phyloP scores from a whole-genome alignment of 2,113 vertebrate genomes.

The Albula goreensis region DNA sequence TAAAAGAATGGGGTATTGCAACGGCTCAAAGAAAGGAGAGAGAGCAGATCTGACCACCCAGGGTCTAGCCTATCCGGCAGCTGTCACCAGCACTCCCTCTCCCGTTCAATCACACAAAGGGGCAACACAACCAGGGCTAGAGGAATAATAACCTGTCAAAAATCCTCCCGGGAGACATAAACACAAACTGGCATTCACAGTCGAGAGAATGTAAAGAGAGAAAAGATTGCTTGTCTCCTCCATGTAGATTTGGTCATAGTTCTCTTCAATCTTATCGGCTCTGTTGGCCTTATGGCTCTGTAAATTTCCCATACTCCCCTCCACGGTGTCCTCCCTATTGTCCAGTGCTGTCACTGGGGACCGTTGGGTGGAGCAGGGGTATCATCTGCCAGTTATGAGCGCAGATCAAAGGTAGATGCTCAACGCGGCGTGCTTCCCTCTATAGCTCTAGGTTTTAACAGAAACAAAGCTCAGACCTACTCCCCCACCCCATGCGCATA shows the following conservation, averaged over 20 bases:
- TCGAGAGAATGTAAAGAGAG: background rate
- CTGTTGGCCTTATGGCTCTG: background rate
- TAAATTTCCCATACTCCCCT: background rate
- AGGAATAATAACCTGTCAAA: background rate
- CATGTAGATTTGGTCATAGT: background rate
- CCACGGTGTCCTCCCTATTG: background rate
- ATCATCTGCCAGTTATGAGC: background rate
- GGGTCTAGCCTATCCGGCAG: background rate
- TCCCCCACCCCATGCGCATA: too few species aligned
- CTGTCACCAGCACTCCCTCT: background rate
- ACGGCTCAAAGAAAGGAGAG: background rate
- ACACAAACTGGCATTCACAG: background rate
- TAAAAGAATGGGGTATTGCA: too few species aligned
- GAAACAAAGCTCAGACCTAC: background rate
- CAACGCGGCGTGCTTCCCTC: background rate
- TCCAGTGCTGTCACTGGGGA: background rate
- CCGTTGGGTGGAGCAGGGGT: background rate
- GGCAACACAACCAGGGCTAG: background rate
- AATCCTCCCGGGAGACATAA: background rate
- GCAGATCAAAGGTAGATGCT: conserved; percentile 10
- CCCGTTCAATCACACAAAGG: background rate
- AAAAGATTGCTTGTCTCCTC: background rate
- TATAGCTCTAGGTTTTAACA: background rate
- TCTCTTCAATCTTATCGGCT: background rate
- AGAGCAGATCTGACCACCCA: background rate